Conservation (phyloP, 2,888 invertebrate genomes). For the Xanthia icteritia region DNA sequence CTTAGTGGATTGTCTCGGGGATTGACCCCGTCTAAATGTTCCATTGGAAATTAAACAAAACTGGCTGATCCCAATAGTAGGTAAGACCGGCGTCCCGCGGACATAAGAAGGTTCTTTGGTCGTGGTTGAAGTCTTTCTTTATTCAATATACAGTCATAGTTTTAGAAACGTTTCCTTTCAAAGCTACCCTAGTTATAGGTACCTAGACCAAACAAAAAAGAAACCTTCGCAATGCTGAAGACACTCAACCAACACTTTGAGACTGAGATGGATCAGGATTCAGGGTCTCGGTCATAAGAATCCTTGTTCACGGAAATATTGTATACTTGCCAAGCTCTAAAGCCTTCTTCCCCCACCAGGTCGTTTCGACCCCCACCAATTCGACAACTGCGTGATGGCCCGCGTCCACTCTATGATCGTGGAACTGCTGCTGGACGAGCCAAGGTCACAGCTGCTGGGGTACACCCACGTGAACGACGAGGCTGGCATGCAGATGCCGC, state of each 20-base stretch:
- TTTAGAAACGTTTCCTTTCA: background rate
- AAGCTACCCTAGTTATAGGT: background rate
- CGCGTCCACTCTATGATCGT: slow-evolving; percentile 96
- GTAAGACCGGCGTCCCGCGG: background rate
- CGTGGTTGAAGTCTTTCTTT: background rate
- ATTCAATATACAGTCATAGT: background rate
- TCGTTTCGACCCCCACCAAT: slow-evolving; percentile 94
- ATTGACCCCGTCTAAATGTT: too few relatives aligned
- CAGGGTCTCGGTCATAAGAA: background rate
- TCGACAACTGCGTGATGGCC: slow-evolving; percentile 95
- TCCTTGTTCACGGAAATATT: background rate
- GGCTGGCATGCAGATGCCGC: slow-evolving; percentile 95
- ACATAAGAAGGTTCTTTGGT: background rate
- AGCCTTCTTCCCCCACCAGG: slow-evolving; percentile 79
- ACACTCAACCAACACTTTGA: background rate
- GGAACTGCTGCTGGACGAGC: slow-evolving; percentile 96
- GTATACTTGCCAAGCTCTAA: background rate
- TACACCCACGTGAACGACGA: slow-evolving; percentile 96
- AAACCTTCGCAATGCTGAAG: background rate
- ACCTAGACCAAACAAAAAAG: background rate
- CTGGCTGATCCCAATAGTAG: background rate
- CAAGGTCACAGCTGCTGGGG: slow-evolving; percentile 93
- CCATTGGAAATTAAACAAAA: slow-evolving; percentile 1
- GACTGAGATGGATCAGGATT: too few relatives aligned
- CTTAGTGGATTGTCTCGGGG: too few relatives aligned